These are phyloP conservation scores for Pitangus sulphuratus DNA, from an alignment of 2,797 vertebrate species.

Conservation along the genomic window DNA sequence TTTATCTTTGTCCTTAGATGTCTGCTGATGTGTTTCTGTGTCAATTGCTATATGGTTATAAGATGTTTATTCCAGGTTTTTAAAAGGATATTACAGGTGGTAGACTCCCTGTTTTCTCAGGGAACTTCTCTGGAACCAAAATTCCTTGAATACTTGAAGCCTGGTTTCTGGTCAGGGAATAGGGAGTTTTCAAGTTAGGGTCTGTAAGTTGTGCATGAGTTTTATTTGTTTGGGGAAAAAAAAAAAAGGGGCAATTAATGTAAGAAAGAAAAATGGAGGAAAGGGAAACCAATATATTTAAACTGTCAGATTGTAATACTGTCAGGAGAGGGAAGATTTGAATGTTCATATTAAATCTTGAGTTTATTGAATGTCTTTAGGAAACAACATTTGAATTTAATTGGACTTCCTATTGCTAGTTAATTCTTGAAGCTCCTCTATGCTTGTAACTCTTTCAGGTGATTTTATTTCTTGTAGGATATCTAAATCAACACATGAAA, in stretches of 20 bases:
- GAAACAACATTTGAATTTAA: slow-evolving; percentile 18
- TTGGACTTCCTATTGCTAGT: slow-evolving; percentile 24
- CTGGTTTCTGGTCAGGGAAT: neutral
- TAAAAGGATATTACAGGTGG: neutral
- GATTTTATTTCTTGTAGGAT: slow-evolving; percentile 3
- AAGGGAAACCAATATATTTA: neutral
- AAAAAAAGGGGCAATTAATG: neutral
- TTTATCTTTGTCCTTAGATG: neutral
- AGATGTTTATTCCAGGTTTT: neutral
- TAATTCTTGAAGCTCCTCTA: slow-evolving; percentile 56
- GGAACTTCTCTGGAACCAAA: neutral
- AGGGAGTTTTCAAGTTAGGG: neutral
- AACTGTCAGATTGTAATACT: neutral
- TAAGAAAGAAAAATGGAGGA: neutral
- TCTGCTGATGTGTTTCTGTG: neutral
- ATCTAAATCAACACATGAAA: neutral
- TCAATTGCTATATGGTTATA: rapidly evolving
- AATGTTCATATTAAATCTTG: neutral
- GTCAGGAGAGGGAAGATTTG: neutral
- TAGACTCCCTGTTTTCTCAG: neutral
- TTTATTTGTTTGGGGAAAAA: neutral
- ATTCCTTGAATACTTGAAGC: neutral
- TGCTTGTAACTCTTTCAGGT: slow-evolving; percentile 7
- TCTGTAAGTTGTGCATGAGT: neutral
- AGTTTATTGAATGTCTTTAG: slow-evolving; percentile 18